Base-by-base conservation (phyloP, 2,113 vertebrate genomes). In the Miniopterus natalensis region DNA sequence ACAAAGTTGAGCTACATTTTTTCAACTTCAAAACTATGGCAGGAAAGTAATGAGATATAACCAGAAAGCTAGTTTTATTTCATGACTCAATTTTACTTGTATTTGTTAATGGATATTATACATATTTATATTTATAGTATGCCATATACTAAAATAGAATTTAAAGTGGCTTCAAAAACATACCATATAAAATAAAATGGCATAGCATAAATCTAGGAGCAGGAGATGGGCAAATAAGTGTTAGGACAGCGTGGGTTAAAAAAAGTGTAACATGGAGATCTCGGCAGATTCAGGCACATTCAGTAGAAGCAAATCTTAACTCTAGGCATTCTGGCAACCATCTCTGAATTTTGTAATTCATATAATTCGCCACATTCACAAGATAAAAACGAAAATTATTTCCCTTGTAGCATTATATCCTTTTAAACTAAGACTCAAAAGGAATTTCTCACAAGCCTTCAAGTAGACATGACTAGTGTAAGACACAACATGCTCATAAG, bases 391-490 rank as follows among this genome's bases (percentile, higher is more conserved):
- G 75, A 74, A 79, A 91, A 55, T 81, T 36, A 17, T 53, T 47
- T 88, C 47, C 49, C 71, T 40, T 77, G 5, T 51, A 15, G 65
- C 65, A 53, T 25, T 95, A 59, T 79, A 12, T 5, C 42, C 55
- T 89, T 91, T 80, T 79, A 88, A 87, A 80, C 11, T 27, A 66
- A 90, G 23, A 23, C 15, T 91, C 66, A 84, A 57, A 71, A 83
- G 15, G 18, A 93, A 36, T 77, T 59, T 75, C 36, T 84, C 57
- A 70, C 9, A 57, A 57, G 20, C 77, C 25, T 96, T 92, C 65
- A 53, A 88, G 55, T 71, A 77, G 71, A 89, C 6, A 75, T 87
- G 95, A 93, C 92, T 95, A 94, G 89, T 92, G 25, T 63, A 92
- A 85, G 66, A 78, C 95, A 68, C 51, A 42, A 36, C 59, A 12